phyloP scores from a whole-genome alignment of 2,797 vertebrate genomes.

The Pipistrellus kuhlii region DNA sequence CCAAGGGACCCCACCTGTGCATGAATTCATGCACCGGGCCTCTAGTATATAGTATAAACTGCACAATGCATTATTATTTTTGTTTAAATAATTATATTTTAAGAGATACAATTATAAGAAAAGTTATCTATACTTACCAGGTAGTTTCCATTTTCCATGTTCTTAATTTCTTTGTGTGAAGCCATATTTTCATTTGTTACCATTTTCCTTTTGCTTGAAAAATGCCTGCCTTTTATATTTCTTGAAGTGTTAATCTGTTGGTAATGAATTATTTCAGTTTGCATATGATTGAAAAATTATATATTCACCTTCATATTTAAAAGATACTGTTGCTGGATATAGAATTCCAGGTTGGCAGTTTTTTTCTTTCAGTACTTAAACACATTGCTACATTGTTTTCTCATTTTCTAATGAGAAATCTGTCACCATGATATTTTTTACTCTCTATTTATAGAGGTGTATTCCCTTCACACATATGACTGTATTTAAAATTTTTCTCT shows the following conservation, averaged over 20 bases:
- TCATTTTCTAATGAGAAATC: background rate
- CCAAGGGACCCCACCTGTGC: no score
- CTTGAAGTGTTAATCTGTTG: background rate
- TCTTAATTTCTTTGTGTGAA: background rate
- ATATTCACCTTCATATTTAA: background rate
- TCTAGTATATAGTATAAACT: background rate
- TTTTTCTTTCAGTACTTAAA: background rate
- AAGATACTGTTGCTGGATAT: background rate
- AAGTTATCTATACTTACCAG: background rate
- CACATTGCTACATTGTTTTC: background rate
- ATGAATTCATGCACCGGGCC: no score
- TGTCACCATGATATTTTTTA: background rate
- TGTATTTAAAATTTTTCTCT: conserved; percentile 4
- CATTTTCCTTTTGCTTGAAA: conserved; percentile 32
- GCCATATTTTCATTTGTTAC: background rate
- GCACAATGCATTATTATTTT: background rate
- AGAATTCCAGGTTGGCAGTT: background rate
- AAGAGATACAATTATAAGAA: conserved; percentile 15
- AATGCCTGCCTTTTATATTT: background rate
- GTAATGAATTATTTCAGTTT: background rate
- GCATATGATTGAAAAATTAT: background rate
- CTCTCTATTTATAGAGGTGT: background rate
- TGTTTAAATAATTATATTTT: conserved; percentile 28
- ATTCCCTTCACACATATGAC: background rate
- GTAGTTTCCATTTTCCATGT: background rate